Evolutionary conservation across 2,113 vertebrate species (phyloP).

Genomic region (Pangasianodon gigas): DNA sequence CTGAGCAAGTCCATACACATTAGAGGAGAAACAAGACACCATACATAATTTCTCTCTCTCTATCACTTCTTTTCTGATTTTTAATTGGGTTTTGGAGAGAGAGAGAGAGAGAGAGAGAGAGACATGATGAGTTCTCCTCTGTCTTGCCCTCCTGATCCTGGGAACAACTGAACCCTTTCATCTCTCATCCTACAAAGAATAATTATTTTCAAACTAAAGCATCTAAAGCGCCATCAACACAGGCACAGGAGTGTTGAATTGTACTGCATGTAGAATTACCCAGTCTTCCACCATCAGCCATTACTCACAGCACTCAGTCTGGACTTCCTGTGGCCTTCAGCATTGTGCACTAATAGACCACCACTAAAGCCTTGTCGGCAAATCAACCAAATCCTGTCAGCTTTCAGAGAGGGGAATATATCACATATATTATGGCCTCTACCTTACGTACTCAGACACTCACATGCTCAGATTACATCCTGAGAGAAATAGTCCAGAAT

Average conservation of each 20-base stretch:
- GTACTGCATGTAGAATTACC: slow-evolving; percentile 14
- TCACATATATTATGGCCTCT: neutral
- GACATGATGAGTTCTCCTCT: neutral
- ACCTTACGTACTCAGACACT: neutral
- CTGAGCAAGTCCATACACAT: neutral
- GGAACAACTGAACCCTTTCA: slow-evolving; percentile 28
- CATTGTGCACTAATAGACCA: slow-evolving; percentile 7
- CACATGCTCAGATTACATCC: neutral
- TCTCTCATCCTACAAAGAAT: neutral
- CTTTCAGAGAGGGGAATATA: neutral
- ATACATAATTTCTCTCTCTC: neutral
- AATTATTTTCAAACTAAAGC: slow-evolving; percentile 21
- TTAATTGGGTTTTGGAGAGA: neutral
- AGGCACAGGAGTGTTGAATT: slow-evolving; percentile 6
- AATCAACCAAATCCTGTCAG: slow-evolving; percentile 24
- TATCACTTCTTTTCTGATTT: neutral
- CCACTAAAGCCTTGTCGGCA: slow-evolving; percentile 1
- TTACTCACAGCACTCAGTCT: neutral
- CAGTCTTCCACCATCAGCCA: neutral
- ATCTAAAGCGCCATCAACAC: slow-evolving; percentile 18
- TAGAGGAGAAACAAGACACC: neutral
- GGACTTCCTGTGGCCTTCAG: slow-evolving; percentile 3
- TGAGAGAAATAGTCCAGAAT: neutral
- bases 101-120: neutral
- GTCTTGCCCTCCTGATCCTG: slow-evolving; percentile 6